Base-by-base conservation (phyloP, 2,888 invertebrate species). In the Lathronympha strigana region DNA sequence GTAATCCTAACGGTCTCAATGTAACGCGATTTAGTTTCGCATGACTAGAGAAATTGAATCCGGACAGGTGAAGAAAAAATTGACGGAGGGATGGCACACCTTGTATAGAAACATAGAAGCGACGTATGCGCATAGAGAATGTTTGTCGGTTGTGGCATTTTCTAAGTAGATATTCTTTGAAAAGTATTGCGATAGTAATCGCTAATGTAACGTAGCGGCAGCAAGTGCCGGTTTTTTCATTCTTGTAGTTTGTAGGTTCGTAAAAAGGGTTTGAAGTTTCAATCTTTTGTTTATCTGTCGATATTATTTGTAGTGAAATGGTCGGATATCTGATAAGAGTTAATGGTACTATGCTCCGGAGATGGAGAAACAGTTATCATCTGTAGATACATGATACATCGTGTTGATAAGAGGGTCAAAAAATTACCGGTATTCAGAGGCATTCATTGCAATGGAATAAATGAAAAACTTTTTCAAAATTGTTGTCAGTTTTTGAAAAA, bases 21-120 rank as follows among this genome's bases (percentile, higher is more conserved):
- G 71, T 71, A 68, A 72, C 68, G 70, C 70, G 58, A 71, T 74
- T 79, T 79, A 72, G 79, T 74, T 76, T 74, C 78, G 73, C 74
- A 53, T 68, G 67, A 70, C 33, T 61, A 49, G 57, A 53, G 67
- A 64, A 57, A 50, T 36, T 63, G 60, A 54, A 43, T 51, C 31
- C 67, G 61, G 70, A 71, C 70, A 71, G 68, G 57, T 67, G 38
- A n/a, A 51, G 31, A 72, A 67, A 71, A 71, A 69, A 69, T 61
- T 66, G 19, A 64, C 58, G 58, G 53, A 33, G 45, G 45, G 58
- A 28, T 45, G 23, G 25, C 11, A 11, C 25, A 19, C 43, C 55
- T 8, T 19, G 9, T 43, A 11, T 13, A 17, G 1, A n/a, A 23
- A 13, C 5, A 43, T 23, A 23, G 1, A 17, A 40, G 2, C 6